A percentile compares a stretch with the other conserved stretches of the same genome.
These are phyloP conservation scores for Mionectes olivaceus DNA, from an alignment of 2,797 vertebrate genomes.

Conservation along the genomic window DNA sequence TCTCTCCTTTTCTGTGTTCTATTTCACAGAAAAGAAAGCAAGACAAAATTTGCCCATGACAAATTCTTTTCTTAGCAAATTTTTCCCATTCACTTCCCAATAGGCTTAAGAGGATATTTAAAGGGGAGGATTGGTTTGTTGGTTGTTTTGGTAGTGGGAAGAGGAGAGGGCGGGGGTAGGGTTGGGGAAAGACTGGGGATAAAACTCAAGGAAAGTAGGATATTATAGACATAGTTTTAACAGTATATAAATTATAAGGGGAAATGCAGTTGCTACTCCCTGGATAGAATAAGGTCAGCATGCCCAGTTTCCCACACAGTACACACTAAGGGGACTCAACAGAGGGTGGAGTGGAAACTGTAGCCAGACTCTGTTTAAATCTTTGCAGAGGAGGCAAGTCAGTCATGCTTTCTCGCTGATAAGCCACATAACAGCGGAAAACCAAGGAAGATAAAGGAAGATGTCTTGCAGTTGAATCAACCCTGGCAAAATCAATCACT, in stretches of 20 bases:
- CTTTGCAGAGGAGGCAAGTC: background rate
- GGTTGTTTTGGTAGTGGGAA: background rate
- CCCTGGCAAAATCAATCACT: background rate
- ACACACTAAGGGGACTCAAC: accelerated
- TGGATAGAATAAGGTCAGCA: background rate
- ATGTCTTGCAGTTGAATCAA: background rate
- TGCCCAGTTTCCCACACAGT: background rate
- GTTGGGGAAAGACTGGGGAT: background rate
- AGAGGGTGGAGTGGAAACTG: background rate
- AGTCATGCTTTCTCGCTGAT: no score
- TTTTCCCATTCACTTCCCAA: background rate
- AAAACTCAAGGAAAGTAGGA: background rate
- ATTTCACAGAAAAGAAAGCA: background rate
- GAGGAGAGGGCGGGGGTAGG: no score
- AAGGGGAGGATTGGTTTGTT: accelerated
- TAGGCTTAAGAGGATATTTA: background rate
- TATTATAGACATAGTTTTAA: background rate
- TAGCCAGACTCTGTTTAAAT: background rate
- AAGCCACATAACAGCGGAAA: background rate
- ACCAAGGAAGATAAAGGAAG: background rate
- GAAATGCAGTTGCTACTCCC: background rate
- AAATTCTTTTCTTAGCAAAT: background rate
- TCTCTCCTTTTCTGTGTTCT: background rate
- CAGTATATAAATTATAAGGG: background rate
- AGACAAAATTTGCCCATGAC: background rate